A percentile compares a stretch with the other conserved stretches of the same genome.
These are phyloP conservation scores for Aethina tumida DNA, from an alignment of 1,140 invertebrate species.

Conservation along the genomic window DNA sequence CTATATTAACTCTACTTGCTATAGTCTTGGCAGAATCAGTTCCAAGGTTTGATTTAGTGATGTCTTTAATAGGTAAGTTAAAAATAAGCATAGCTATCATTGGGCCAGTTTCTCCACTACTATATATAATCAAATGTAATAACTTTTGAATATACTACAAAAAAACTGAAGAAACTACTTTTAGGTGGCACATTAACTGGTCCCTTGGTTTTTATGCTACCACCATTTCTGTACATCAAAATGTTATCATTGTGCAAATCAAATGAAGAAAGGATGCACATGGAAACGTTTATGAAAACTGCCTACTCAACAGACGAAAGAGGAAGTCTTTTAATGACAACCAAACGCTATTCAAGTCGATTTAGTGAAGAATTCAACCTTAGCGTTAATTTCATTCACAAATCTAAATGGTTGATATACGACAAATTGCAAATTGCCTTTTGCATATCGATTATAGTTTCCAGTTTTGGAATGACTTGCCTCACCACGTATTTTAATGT, in stretches of 20 bases:
- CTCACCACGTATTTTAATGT: conserved; percentile 53
- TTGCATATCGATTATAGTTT: conserved; percentile 30
- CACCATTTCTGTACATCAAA: conserved; percentile 68
- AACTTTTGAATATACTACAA: no score
- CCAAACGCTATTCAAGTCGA: conserved; percentile 8
- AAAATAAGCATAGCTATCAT: no score
- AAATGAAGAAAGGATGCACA: conserved; percentile 15
- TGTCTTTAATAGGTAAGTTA: conserved; percentile 78
- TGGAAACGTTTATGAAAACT: conserved; percentile 19
- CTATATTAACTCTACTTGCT: conserved; percentile 55
- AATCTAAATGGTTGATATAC: conserved; percentile 3
- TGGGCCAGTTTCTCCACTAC: no score
- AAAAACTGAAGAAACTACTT: no score
- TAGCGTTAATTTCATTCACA: background rate
- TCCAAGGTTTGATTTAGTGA: conserved; percentile 80
- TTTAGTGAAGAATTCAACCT: conserved; percentile 10
- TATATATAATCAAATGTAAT: no score
- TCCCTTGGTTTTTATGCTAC: conserved; percentile 75
- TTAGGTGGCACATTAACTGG: conserved; percentile 77
- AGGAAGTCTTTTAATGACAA: conserved; percentile 1
- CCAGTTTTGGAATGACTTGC: conserved; percentile 46
- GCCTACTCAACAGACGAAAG: conserved; percentile 11
- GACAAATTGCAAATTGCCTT: conserved; percentile 29
- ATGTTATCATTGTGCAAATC: conserved; percentile 28
- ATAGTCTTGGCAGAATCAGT: conserved; percentile 73